Conservation (phyloP, 2,113 vertebrate species). For the Cavia aperea region DNA sequence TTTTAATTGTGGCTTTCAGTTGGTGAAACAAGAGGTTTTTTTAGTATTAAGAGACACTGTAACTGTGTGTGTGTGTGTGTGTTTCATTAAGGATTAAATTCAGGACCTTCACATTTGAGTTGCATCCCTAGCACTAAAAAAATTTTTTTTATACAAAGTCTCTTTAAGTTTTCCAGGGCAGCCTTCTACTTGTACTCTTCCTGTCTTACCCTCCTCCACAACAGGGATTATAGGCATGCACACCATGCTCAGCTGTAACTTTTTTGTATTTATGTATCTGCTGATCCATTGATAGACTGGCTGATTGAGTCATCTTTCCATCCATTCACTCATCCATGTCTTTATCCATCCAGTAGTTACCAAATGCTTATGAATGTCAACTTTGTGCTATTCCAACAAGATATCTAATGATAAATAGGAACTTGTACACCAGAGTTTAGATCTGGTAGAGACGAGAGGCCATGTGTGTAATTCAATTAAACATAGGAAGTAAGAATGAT, state of each 20-base stretch:
- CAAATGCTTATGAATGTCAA: neutral
- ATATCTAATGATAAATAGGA: neutral
- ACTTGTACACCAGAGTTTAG: neutral
- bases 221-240: neutral
- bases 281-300: neutral
- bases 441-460: neutral
- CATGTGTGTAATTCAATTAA: neutral
- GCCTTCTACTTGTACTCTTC: neutral
- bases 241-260: neutral
- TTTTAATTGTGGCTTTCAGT: neutral
- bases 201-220: neutral
- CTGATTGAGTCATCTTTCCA: neutral
- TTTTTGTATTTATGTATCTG: neutral
- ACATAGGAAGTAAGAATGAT: neutral
- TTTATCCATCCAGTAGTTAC: neutral
- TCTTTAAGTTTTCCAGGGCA: neutral
- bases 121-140: neutral
- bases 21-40: neutral
- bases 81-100: neutral
- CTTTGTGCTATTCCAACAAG: neutral
- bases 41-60: neutral
- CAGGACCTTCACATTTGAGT: neutral
- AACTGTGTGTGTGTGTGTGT: neutral
- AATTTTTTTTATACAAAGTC: neutral
- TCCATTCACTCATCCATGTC: neutral